These are phyloP conservation scores for Phaenicophaeus curvirostris DNA, from an alignment of 2,797 vertebrate species.

Conservation along the genomic window DNA sequence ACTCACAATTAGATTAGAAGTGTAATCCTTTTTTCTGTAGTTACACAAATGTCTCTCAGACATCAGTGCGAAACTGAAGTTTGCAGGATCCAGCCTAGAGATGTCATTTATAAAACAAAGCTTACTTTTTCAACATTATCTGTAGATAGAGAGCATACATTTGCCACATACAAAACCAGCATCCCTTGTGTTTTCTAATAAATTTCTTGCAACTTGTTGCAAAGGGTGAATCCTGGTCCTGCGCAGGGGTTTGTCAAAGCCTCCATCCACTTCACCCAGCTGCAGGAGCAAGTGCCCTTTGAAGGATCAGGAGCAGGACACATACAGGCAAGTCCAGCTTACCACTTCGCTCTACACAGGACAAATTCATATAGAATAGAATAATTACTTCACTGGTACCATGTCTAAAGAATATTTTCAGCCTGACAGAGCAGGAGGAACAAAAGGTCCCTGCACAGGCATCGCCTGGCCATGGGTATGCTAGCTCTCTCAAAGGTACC, in stretches of 20 bases:
- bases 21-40: background rate
- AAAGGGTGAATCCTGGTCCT: background rate
- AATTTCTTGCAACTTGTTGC: background rate
- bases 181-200: background rate
- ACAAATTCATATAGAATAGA: background rate
- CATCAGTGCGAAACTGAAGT: background rate
- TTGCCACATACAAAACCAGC: background rate
- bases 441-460: background rate
- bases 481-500: background rate
- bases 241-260: background rate
- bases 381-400: background rate
- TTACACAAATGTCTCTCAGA: background rate
- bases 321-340: rapidly evolving
- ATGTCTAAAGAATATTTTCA: background rate
- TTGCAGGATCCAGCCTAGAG: background rate
- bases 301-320: background rate
- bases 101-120: background rate
- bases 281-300: background rate
- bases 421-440: background rate
- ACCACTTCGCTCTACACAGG: background rate
- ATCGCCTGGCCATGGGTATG: rapidly evolving
- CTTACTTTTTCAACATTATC: background rate
- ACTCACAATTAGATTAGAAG: background rate
- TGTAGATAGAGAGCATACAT: background rate
- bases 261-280: background rate